Base-by-base conservation (phyloP, 2,888 invertebrate genomes). In the Synergus japonicus region DNA sequence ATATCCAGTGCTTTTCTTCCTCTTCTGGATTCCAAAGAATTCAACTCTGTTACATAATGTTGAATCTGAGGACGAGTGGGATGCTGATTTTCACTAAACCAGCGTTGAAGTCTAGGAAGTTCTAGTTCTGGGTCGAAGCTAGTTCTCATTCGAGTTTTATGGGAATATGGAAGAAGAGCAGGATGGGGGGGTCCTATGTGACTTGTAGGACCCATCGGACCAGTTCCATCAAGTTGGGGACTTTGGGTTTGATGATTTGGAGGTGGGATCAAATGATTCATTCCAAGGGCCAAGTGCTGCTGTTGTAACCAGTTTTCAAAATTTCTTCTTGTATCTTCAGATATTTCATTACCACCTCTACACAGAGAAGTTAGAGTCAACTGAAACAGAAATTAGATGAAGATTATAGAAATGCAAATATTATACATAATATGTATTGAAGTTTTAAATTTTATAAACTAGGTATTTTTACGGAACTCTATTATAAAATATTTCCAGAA, bases 61-160 rank as follows among this genome's bases (percentile, higher is more conserved):
- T 98, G 97, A 90, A 99, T 98, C 93, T 98, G 98, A 89, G 98
- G 98, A 78, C 99, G 94, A 84, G 97, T 97, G 0, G 99, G 99
- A 92, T 99, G 99, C 87, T 98, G 98, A 92, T 99, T 99, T 91
- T 98, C 97, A 64, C 96, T 95, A 93, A 99, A 99, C 99, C 99
- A 99, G 86, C 97, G 95, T 91, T 99, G 99, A 77, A 99, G 93
- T 89, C 98, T 97, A 0, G 99, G 99, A 83, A 99, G 93, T 93
- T 99, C 99, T 89, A 98, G 94, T 92, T 99, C 98, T 0, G 98
- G 98, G 92, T 99, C 98, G 89, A 99, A 99, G 90, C 98, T 98
- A 22, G 98, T 98, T 85, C 99, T 94, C 97, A 98, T 98, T 88
- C 98, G 95, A 4, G 97, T 97, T 93, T 98, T 98, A 91, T 97